Percentiles rank a stretch among this genome's conserved stretches.
phyloP scores from a whole-genome alignment of 1,140 invertebrate genomes.

The Babylonia areolata region DNA sequence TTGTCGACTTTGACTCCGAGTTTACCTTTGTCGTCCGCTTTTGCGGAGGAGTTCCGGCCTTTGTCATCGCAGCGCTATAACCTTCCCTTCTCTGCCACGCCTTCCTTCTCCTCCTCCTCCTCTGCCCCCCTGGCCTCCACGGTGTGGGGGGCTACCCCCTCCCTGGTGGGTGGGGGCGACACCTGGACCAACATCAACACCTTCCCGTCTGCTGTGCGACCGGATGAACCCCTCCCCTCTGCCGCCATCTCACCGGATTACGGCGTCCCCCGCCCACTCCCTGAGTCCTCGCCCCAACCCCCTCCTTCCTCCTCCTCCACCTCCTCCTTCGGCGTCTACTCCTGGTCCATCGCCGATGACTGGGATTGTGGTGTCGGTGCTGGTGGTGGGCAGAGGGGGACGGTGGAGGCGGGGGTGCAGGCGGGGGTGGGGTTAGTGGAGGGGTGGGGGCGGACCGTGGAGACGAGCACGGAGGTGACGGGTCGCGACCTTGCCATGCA shows the following conservation, averaged over 20 bases:
- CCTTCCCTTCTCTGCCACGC: not conserved
- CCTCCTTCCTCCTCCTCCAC: not conserved
- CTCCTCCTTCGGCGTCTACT: not conserved
- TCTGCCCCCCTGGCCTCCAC: not conserved
- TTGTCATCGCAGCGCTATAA: not conserved
- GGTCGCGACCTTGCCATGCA: not conserved
- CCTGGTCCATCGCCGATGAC: not conserved
- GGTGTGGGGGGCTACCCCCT: not conserved
- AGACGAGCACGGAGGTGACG: not conserved
- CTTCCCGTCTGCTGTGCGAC: slow-evolving; percentile 30
- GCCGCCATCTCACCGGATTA: not conserved
- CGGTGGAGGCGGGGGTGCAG: not conserved
- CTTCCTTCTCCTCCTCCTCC: not conserved
- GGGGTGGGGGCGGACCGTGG: not conserved
- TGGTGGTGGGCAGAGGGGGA: too few species aligned
- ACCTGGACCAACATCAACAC: slow-evolving; percentile 20
- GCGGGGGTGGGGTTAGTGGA: not conserved
- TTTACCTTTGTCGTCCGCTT: not conserved
- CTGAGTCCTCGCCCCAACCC: not conserved
- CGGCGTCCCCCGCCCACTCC: not conserved
- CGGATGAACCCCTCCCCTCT: not conserved
- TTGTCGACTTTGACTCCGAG: not conserved
- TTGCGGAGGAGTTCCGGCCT: not conserved
- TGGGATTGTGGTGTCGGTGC: not conserved
- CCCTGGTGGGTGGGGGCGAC: not conserved